phyloP scores from a whole-genome alignment of 2,113 vertebrate species.

The Nothoprocta perdicaria region DNA sequence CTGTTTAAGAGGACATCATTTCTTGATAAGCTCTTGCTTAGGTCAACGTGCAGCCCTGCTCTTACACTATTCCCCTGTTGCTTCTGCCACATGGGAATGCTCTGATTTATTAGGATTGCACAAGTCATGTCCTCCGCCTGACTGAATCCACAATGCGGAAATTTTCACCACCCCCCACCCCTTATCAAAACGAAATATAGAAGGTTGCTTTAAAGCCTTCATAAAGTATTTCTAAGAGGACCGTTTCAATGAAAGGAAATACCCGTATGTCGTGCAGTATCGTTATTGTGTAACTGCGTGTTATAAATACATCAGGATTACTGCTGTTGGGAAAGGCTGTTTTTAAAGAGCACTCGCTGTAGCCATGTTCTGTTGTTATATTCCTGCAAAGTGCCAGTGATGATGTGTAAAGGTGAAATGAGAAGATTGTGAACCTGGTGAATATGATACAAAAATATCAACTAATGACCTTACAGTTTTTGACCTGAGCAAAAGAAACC shows the following conservation, averaged over 20 bases:
- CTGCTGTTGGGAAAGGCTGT: not conserved
- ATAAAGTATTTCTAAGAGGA: not conserved
- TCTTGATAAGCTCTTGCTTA: slow-evolving; percentile 83
- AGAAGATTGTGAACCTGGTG: not conserved
- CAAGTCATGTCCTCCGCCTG: slow-evolving; percentile 87
- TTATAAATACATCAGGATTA: not conserved
- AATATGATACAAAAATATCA: not conserved
- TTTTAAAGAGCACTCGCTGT: not conserved
- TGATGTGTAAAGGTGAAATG: not conserved
- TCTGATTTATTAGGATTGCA: slow-evolving; percentile 94
- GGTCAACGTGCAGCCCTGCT: slow-evolving; percentile 78
- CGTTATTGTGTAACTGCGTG: not conserved
- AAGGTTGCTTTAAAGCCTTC: slow-evolving; percentile 60
- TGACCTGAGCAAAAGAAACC: not conserved
- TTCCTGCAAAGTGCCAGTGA: not conserved
- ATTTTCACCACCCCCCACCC: slow-evolving; percentile 54
- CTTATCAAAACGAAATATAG: slow-evolving; percentile 43
- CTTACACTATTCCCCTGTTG: slow-evolving; percentile 84
- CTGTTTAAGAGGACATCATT: slow-evolving; percentile 90
- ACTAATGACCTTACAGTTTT: not conserved
- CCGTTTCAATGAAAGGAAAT: not conserved
- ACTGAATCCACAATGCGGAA: slow-evolving; percentile 85
- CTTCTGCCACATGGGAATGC: slow-evolving; percentile 86
- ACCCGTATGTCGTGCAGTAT: not conserved
- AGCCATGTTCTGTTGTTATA: not conserved